Base-by-base conservation (phyloP, 2,888 invertebrate genomes). In the Aricia artaxerxes region DNA sequence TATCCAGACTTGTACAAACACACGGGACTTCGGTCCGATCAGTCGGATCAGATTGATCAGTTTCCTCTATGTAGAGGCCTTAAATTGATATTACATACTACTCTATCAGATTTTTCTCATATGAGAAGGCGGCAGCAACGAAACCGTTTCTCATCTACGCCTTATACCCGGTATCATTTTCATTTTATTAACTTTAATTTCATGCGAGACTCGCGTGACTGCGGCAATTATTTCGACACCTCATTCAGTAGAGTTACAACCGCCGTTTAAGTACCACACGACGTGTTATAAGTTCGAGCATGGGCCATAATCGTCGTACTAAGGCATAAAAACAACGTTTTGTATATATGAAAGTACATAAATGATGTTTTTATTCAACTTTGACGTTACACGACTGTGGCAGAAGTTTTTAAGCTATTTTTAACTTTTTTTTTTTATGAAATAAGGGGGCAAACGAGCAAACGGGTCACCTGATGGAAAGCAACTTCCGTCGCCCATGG, bases 211-310 rank as follows among this genome's bases (percentile, higher is more conserved):
- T 84, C 81, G 84, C 84, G 84, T 84, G 84, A 84, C 84, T 82
- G 78, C 38, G 38, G 77, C 83, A 80, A 82, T 84, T 84, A 84
- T 84, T 83, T 83, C 83, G 79, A 83, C 82, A 82, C 82, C 81
- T 82, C 82, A 81, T 84, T 83, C 81, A 80, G 80, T 80, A 78
- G 77, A 82, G 82, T 83, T 83, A 82, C 81, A 81, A 82, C 81
- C 79, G 80, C 69, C 78, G 77, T 80, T 80, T 80, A 78, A 73
- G 73, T 64, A 64, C 61, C 79, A 80, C 79, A 69, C 24, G 40
- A 75, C 75, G 73, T 24, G 75, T 78, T 61, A 60, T 78, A 78
- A 78, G 78, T 78, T 78, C 61, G 78, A 75, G 44, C 78, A 78
- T 75, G 31, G 61, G 61, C 44, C 60, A 61, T 78, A 78, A 78